Base-by-base conservation (phyloP, 2,888 invertebrate genomes). In the Melanophora roralis region DNA sequence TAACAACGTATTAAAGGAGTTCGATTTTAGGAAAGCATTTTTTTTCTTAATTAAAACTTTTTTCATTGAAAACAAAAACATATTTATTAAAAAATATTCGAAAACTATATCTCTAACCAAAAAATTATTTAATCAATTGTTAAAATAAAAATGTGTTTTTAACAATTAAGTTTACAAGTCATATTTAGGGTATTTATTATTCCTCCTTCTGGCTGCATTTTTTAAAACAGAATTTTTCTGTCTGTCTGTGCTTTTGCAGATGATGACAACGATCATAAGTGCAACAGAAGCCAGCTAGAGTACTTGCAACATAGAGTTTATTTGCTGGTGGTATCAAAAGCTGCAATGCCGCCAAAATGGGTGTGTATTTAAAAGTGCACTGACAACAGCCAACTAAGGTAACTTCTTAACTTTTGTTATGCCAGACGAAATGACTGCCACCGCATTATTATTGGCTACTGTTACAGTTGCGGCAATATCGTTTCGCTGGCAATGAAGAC, bases 241-340 rank as follows among this genome's bases (percentile, higher is more conserved):
- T 40, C 27, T 43, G 55, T 43, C 27, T 1, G 62, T 76, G 76
- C 79, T 65, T 72, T 80, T 76, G 68, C 76, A 80, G 80, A 80
- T 80, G 80, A 80, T 76, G 80, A 80, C 80, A 80, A 80, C 72
- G 80, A 80, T 80, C 80, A 80, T 76, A 80, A 80, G 76, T 80
- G 80, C 80, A 80, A 80, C 80, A 80, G 80, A 80, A 80, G 80
- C 80, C 72, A 76, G 27, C 27, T 68, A 73, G 68, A 68, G 80
- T 80, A 80, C 80, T 80, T 76, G 80, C 80, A 80, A 59, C 68
- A 76, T 75, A 47, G 69, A 73, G 45, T 74, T 74, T 62, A 75
- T 38, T 69, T 68, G 73, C 55, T 78, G 73, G 72, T 76, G 76
- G 72, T 76, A 80, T 80, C 80, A 80, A 80, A 80, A 76, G 72